A percentile compares a stretch with the other conserved stretches of the same genome.
Conservation (phyloP, 2,888 invertebrate species). For the Drosophila neoperkinsi region DNA sequence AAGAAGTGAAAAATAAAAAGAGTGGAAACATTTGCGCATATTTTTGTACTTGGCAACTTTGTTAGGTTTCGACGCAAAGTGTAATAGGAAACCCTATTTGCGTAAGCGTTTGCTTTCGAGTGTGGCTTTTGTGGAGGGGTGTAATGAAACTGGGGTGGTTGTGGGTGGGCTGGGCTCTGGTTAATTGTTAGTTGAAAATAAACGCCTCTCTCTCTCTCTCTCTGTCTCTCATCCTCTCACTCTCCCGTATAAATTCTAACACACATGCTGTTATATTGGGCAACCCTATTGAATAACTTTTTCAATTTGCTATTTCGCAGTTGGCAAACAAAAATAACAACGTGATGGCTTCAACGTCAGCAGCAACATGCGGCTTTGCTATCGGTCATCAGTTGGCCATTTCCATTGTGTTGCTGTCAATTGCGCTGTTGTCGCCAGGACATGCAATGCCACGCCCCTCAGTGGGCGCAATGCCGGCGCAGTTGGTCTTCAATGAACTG, state of each 20-base stretch:
- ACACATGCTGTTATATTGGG: slow-evolving; percentile 3
- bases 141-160: background rate
- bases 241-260: background rate
- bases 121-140: background rate
- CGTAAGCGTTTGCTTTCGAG: slow-evolving; percentile 54
- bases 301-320: slow-evolving; percentile 41
- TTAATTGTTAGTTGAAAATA: slow-evolving; percentile 59
- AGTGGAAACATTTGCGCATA: slow-evolving; percentile 44
- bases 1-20: background rate
- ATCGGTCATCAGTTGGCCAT: slow-evolving; percentile 65
- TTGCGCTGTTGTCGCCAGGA: slow-evolving; percentile 59
- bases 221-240: background rate
- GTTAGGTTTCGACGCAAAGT: slow-evolving; percentile 52
- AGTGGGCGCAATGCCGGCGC: slow-evolving; percentile 44
- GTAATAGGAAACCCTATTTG: slow-evolving; percentile 77
- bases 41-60: slow-evolving; percentile 62
- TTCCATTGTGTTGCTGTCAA: slow-evolving; percentile 71
- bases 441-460: slow-evolving; percentile 59
- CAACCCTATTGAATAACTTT: slow-evolving; percentile 7
- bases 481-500: slow-evolving; percentile 67
- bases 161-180: slow-evolving; percentile 14
- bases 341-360: slow-evolving; percentile 49
- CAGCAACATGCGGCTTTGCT: slow-evolving; percentile 47
- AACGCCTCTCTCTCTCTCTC: slow-evolving; percentile 9
- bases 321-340: slow-evolving; percentile 14